phyloP scores from a whole-genome alignment of 2,797 vertebrate species.

The Crocidura indochinensis region DNA sequence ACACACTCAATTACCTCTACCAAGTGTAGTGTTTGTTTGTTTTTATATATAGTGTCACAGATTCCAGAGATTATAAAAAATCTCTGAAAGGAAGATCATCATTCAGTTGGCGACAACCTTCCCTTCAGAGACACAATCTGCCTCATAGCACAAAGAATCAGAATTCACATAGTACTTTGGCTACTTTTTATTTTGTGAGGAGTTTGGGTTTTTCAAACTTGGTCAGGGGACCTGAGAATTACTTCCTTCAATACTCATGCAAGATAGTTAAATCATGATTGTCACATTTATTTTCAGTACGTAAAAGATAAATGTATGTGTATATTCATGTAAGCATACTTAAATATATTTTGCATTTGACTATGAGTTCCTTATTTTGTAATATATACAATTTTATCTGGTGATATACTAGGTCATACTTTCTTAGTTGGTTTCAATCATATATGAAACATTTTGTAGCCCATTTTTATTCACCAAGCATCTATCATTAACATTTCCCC shows the following conservation, averaged over 20 bases:
- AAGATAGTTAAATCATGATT: neutral
- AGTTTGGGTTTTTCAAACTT: no score
- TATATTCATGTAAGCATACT: neutral
- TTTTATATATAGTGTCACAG: neutral
- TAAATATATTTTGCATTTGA: conserved; percentile 16
- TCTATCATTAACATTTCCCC: conserved; percentile 54
- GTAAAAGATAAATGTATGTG: neutral
- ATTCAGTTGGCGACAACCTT: neutral
- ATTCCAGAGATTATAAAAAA: neutral
- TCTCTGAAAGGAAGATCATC: neutral
- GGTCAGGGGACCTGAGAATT: no score
- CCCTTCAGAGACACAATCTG: neutral
- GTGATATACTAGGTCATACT: neutral
- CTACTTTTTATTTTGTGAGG: no score
- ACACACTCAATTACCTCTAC: neutral
- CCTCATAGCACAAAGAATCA: neutral
- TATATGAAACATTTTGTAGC: conserved; percentile 6
- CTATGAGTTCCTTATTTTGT: neutral
- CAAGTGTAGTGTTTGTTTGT: neutral
- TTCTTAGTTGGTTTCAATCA: conserved; percentile 43
- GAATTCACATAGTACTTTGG: neutral
- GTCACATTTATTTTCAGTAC: neutral
- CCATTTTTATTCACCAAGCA: conserved; percentile 44
- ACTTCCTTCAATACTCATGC: no score
- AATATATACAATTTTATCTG: conserved; percentile 10